Evolutionary conservation across 2,888 invertebrate genomes (phyloP).

Genomic region (Allygus modestus): DNA sequence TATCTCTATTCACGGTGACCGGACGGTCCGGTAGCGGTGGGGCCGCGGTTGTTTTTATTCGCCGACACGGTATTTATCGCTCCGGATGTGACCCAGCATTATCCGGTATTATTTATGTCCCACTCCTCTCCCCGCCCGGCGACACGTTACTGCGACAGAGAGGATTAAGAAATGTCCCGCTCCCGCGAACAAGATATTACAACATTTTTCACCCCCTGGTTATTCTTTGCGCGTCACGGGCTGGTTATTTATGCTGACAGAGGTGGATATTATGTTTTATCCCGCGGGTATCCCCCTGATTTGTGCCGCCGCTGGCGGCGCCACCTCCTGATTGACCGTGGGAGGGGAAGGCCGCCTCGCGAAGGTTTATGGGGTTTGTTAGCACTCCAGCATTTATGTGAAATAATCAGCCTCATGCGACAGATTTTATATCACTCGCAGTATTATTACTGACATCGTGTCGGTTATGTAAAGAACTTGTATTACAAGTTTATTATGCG

Average conservation of each 20-base stretch:
- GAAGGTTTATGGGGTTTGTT: neutral
- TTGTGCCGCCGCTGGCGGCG: slow-evolving; percentile 27
- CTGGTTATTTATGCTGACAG: slow-evolving; percentile 51
- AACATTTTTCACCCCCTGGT: slow-evolving; percentile 32
- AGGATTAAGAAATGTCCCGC: slow-evolving; percentile 58
- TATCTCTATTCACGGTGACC: slow-evolving; percentile 40
- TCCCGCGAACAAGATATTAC: slow-evolving; percentile 59
- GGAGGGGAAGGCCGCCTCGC: no score
- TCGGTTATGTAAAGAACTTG: no score
- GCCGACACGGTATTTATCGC: slow-evolving; percentile 49
- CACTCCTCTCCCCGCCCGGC: neutral
- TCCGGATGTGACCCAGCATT: slow-evolving; percentile 43
- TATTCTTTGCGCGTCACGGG: slow-evolving; percentile 47
- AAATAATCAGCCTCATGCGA: neutral
- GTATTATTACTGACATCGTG: no score
- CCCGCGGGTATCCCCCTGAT: neutral
- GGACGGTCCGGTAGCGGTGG: slow-evolving; percentile 26
- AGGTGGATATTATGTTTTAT: slow-evolving; percentile 35
- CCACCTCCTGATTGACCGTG: slow-evolving; percentile 25
- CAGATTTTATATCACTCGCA: no score
- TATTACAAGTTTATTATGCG: no score
- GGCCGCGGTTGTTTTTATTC: slow-evolving; percentile 40
- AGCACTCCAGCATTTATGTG: neutral
- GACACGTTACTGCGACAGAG: slow-evolving; percentile 10
- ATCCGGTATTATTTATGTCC: slow-evolving; percentile 48